Conservation (phyloP, 2,797 vertebrate species). For the Malacoraja senta region DNA sequence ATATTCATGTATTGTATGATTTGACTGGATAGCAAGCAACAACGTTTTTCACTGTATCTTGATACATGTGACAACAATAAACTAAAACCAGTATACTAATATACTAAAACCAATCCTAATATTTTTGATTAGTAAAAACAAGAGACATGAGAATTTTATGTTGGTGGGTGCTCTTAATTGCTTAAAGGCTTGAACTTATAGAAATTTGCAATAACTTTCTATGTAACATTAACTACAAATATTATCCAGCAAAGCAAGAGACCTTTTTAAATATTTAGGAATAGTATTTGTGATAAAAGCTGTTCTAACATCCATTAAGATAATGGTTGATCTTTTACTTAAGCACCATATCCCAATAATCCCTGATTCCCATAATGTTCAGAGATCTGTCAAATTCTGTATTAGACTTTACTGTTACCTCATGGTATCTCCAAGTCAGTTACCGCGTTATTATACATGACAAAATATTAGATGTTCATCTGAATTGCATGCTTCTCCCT, state of each 20-base stretch:
- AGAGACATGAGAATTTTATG: neutral
- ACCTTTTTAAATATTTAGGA: neutral
- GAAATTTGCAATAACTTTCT: neutral
- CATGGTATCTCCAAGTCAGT: neutral
- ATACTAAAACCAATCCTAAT: no score
- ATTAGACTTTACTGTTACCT: neutral
- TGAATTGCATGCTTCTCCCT: neutral
- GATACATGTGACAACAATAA: no score
- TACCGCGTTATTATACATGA: no score
- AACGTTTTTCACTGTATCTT: no score
- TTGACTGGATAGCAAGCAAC: no score
- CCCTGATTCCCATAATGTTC: no score
- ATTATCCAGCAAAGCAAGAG: neutral
- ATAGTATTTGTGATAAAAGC: neutral
- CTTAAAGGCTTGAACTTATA: neutral
- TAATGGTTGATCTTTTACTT: no score
- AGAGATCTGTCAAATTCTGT: neutral
- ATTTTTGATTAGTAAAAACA: neutral
- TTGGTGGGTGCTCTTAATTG: neutral
- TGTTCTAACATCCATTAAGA: no score
- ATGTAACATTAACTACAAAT: neutral
- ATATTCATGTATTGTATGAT: no score
- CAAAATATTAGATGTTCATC: neutral
- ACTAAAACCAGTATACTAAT: no score
- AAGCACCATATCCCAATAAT: no score